Conservation (phyloP, 2,113 vertebrate genomes). For the Ornithorhynchus anatinus region DNA sequence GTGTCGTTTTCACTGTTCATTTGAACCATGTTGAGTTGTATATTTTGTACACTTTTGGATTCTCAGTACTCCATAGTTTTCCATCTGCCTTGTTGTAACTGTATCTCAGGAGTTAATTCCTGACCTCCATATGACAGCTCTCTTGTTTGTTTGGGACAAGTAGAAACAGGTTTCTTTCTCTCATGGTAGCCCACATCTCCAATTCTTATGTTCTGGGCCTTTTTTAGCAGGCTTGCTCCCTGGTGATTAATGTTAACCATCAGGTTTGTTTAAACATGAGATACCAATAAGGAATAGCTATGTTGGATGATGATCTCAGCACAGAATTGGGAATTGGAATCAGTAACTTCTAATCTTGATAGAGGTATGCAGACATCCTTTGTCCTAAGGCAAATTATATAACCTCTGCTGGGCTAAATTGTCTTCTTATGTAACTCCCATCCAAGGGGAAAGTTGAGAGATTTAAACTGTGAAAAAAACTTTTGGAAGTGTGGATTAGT, state of each 20-base stretch:
- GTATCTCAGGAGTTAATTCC: too few species aligned
- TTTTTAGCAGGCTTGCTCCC: background rate
- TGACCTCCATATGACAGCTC: background rate
- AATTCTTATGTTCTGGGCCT: background rate
- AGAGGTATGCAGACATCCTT: background rate
- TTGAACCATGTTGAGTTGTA: too few species aligned
- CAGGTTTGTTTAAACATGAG: constrained; percentile 9
- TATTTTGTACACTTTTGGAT: too few species aligned
- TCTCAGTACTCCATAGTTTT: too few species aligned
- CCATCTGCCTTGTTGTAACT: too few species aligned
- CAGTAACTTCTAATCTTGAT: background rate
- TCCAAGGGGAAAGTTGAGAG: background rate
- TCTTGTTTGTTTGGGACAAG: constrained; percentile 1
- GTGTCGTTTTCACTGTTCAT: too few species aligned
- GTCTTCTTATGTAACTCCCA: background rate
- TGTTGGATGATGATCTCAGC: too few species aligned
- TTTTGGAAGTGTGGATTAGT: background rate
- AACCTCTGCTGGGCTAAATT: background rate
- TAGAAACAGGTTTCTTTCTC: background rate
- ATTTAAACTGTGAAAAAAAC: background rate
- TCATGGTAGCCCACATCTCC: background rate
- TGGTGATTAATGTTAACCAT: background rate
- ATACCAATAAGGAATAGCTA: too few species aligned
- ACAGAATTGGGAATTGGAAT: background rate
- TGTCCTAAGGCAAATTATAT: background rate